These are phyloP conservation scores for Luperina testacea DNA, from an alignment of 2,888 invertebrate genomes.

Conservation along the genomic window DNA sequence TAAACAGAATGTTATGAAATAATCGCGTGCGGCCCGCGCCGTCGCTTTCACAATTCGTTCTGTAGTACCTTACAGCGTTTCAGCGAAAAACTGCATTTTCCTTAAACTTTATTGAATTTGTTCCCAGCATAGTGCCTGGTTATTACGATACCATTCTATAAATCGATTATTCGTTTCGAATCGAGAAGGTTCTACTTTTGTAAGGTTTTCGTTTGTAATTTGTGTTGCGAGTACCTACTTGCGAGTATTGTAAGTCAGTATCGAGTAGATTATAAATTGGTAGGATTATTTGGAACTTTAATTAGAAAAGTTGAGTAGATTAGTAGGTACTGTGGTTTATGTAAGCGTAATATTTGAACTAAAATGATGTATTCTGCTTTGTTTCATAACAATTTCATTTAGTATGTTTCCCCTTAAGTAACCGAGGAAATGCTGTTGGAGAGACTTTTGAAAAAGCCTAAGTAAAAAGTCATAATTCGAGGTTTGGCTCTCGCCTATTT, in stretches of 20 bases:
- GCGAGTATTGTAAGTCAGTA: conserved; percentile 2
- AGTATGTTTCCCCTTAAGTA: too few species aligned
- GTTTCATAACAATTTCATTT: not conserved
- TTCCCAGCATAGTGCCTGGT: conserved; percentile 14
- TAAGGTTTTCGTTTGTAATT: conserved; percentile 42
- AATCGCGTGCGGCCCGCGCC: conserved; percentile 25
- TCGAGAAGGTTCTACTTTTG: conserved; percentile 9
- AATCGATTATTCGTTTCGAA: conserved; percentile 21
- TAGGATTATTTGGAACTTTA: conserved; percentile 16
- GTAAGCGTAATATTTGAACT: not conserved
- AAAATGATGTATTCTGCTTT: not conserved
- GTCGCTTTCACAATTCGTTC: conserved; percentile 30
- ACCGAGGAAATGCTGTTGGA: too few species aligned
- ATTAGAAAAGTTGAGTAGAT: conserved; percentile 22
- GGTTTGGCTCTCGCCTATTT: too few species aligned
- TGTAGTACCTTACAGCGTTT: conserved; percentile 16
- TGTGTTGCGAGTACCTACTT: conserved; percentile 13
- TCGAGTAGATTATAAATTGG: conserved; percentile 4
- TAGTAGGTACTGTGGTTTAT: not conserved
- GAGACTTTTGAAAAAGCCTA: too few species aligned
- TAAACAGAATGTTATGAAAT: conserved; percentile 40
- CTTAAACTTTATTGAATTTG: conserved; percentile 55
- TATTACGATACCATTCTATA: conserved; percentile 28
- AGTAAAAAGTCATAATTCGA: too few species aligned
- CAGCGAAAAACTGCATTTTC: conserved; percentile 13